Conservation (phyloP, 2,888 invertebrate genomes). For the Agrotis ipsilon region DNA sequence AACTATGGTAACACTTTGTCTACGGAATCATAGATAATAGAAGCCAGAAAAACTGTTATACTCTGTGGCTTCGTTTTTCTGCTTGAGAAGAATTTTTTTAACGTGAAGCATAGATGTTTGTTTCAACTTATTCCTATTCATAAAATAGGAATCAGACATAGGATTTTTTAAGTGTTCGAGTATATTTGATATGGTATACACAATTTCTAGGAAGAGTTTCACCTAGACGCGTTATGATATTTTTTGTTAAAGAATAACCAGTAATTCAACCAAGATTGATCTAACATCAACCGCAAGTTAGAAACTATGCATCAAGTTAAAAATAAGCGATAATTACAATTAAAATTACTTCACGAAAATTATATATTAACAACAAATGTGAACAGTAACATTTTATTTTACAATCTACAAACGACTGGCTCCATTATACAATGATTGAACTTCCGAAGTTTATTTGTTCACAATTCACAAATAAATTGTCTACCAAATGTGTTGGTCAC, state of each 20-base stretch:
- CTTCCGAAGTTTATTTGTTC: neutral
- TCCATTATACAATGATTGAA: constrained; percentile 25
- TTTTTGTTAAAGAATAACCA: constrained; percentile 28
- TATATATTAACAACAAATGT: constrained; percentile 78
- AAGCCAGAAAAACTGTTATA: constrained; percentile 48
- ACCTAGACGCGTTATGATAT: constrained; percentile 37
- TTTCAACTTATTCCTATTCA: constrained; percentile 19
- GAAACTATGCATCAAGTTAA: constrained; percentile 59
- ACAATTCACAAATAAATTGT: neutral
- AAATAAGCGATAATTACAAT: constrained; percentile 52
- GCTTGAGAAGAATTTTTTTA: constrained; percentile 35
- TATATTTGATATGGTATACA: constrained; percentile 45
- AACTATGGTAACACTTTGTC: constrained; percentile 88
- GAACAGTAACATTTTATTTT: constrained; percentile 87
- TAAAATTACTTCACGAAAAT: constrained; percentile 68
- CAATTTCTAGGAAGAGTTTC: constrained; percentile 42
- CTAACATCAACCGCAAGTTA: constrained; percentile 33
- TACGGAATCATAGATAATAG: constrained; percentile 76
- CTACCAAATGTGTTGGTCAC: constrained; percentile 22
- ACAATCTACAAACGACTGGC: constrained; percentile 83
- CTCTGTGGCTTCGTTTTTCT: constrained; percentile 37
- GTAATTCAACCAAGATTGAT: constrained; percentile 24
- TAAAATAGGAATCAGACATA: constrained; percentile 19
- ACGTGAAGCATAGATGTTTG: constrained; percentile 42
- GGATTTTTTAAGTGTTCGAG: constrained; percentile 15